Percentiles rank a stretch among this genome's conserved stretches.
phyloP scores from a whole-genome alignment of 2,888 invertebrate genomes.

The Oligia latruncula region DNA sequence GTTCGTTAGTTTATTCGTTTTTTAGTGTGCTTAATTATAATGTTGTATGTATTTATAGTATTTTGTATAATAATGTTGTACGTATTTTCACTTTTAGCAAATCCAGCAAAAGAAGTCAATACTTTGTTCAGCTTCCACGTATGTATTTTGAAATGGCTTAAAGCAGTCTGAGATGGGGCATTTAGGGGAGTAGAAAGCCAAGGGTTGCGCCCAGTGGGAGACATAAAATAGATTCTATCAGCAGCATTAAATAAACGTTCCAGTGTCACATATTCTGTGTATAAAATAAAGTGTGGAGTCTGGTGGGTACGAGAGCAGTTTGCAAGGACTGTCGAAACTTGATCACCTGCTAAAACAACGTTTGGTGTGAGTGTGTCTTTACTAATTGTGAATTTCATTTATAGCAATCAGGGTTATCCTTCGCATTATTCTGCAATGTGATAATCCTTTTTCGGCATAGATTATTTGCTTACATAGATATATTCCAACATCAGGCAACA shows the following conservation, averaged over 20 bases:
- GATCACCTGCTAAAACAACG: background rate
- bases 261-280: conserved; percentile 46
- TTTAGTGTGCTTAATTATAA: too few species aligned
- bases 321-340: background rate
- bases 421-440: too few species aligned
- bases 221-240: conserved; percentile 59
- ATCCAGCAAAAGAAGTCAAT: background rate
- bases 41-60: too few species aligned
- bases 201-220: conserved; percentile 54
- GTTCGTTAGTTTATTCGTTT: too few species aligned
- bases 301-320: conserved; percentile 1
- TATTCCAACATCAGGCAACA: background rate
- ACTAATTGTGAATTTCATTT: background rate
- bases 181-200: conserved; percentile 25
- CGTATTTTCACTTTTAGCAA: background rate
- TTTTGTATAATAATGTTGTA: too few species aligned
- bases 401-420: background rate
- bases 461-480: background rate
- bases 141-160: conserved; percentile 31
- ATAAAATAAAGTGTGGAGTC: conserved; percentile 31
- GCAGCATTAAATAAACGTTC: conserved; percentile 47
- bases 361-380: background rate
- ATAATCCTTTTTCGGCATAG: background rate
- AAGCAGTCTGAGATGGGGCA: conserved; percentile 12
- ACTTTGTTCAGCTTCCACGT: background rate